A percentile compares a stretch with the other conserved stretches of the same genome.
Conservation (phyloP, 2,797 vertebrate genomes). For the Vireo griseus region DNA sequence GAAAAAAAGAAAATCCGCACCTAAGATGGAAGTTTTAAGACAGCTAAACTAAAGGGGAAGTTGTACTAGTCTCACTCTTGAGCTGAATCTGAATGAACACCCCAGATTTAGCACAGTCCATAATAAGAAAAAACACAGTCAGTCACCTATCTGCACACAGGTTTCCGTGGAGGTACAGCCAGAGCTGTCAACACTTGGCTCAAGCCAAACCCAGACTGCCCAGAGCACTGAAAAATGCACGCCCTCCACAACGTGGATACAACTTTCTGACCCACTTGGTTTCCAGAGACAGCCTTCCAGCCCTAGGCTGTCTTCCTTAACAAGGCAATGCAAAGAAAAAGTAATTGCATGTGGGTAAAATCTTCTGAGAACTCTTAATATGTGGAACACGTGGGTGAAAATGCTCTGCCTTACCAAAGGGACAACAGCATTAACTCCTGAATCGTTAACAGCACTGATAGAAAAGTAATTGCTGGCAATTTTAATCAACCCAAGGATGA, state of each 20-base stretch:
- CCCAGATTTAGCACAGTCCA: background rate
- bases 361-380: background rate
- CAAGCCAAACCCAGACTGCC: background rate
- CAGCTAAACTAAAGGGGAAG: background rate
- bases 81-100: background rate
- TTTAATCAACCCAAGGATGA: background rate
- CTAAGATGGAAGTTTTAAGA: background rate
- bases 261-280: background rate
- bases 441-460: background rate
- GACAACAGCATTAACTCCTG: background rate
- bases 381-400: background rate
- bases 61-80: background rate
- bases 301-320: background rate
- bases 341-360: background rate
- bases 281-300: background rate
- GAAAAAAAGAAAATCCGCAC: background rate
- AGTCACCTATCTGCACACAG: background rate
- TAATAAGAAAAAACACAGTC: background rate
- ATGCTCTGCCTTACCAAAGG: background rate
- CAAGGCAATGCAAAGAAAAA: background rate
- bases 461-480: background rate
- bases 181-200: background rate
- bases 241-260: background rate
- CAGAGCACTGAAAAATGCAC: background rate
- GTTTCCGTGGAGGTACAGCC: background rate